Conservation (phyloP, 2,113 vertebrate genomes). For the Erpornis zantholeuca region DNA sequence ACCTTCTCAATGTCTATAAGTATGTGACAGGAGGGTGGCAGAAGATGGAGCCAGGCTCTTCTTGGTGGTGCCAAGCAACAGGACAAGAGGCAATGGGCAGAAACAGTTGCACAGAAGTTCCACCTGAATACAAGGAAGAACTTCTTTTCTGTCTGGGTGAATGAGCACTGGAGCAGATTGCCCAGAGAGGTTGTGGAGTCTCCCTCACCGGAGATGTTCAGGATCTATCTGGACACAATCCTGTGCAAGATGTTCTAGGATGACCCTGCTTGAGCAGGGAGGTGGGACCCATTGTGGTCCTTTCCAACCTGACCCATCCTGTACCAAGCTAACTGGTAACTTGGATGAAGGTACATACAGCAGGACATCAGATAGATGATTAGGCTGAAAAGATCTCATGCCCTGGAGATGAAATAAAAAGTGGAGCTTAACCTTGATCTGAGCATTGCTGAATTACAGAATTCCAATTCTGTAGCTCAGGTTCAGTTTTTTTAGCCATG, state of each 20-base stretch:
- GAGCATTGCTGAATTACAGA: background rate
- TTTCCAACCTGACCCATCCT: background rate
- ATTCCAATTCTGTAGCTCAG: background rate
- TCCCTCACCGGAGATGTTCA: rapidly evolving
- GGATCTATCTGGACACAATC: background rate
- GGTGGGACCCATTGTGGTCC: background rate
- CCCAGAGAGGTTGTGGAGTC: background rate
- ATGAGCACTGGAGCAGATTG: background rate
- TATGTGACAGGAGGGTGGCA: background rate
- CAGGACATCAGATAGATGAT: background rate
- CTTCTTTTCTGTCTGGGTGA: rapidly evolving
- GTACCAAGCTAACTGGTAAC: background rate
- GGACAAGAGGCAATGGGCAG: background rate
- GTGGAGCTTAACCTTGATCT: background rate
- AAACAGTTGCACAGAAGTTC: background rate
- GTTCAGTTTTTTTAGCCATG: background rate
- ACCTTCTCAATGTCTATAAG: background rate
- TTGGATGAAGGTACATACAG: background rate
- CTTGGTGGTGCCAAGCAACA: background rate
- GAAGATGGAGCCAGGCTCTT: background rate
- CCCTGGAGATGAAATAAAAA: background rate
- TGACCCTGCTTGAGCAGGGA: background rate
- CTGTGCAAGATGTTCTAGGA: background rate
- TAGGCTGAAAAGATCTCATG: background rate
- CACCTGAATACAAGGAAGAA: background rate